Percentiles rank a stretch among this genome's conserved stretches.
These are phyloP conservation scores for Halesus radiatus DNA, from an alignment of 1,140 invertebrate species.

Conservation along the genomic window DNA sequence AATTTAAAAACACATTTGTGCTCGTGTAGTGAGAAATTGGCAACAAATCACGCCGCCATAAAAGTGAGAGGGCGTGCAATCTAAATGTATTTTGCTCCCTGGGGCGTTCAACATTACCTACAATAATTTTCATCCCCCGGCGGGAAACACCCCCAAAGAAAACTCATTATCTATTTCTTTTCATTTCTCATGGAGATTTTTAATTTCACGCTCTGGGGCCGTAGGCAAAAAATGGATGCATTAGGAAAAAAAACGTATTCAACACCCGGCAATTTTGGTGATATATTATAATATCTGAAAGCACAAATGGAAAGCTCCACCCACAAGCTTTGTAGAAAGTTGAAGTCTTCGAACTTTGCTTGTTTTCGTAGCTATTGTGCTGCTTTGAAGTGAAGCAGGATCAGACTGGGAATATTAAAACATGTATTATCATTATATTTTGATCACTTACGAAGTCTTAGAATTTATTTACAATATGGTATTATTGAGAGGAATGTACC, in stretches of 20 bases:
- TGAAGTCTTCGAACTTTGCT: not conserved
- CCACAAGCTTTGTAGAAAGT: slow-evolving; percentile 23
- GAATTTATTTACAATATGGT: too few species aligned
- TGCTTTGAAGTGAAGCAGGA: not conserved
- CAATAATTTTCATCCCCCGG: slow-evolving; percentile 25
- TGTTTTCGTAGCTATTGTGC: slow-evolving; percentile 1
- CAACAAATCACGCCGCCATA: slow-evolving; percentile 20
- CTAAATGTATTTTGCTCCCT: not conserved
- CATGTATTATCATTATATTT: too few species aligned
- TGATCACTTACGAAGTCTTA: too few species aligned
- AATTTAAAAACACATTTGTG: slow-evolving; percentile 21
- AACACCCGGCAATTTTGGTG: not conserved
- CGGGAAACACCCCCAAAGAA: slow-evolving; percentile 4
- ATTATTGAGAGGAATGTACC: too few species aligned
- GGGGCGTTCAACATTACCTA: slow-evolving; percentile 18
- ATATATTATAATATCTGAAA: slow-evolving; percentile 12
- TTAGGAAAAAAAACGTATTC: slow-evolving; percentile 11
- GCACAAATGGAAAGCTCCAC: slow-evolving; percentile 27
- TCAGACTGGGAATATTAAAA: too few species aligned
- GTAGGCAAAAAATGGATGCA: slow-evolving; percentile 14
- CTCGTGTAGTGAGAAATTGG: slow-evolving; percentile 27
- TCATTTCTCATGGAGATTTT: slow-evolving; percentile 26
- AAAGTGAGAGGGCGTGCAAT: slow-evolving; percentile 24
- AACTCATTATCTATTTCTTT: slow-evolving; percentile 28
- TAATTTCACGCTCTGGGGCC: slow-evolving; percentile 39